phyloP scores from a whole-genome alignment of 1,140 invertebrate species.

The Tetragonula clypearis region DNA sequence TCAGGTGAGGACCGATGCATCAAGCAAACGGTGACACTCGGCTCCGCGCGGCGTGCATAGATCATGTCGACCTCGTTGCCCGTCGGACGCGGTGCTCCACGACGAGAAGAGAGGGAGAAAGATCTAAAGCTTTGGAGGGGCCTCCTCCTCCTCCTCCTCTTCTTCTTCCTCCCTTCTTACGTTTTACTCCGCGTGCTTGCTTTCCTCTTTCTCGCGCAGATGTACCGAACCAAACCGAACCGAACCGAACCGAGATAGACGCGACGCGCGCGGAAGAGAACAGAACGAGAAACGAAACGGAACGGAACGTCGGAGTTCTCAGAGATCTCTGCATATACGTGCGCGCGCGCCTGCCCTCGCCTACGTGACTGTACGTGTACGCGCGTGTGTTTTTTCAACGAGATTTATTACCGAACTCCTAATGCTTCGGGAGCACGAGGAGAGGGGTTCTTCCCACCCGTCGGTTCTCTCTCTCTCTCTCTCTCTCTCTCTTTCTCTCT shows the following conservation, averaged over 20 bases:
- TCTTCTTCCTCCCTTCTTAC: conserved; percentile 6
- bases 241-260: neutral
- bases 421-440: conserved; percentile 70
- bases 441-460: conserved; percentile 48
- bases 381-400: conserved; percentile 78
- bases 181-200: conserved; percentile 4
- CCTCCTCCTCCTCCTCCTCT: no score
- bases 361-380: conserved; percentile 40
- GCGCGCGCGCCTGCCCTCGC: conserved; percentile 31
- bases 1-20: conserved; percentile 71
- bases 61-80: conserved; percentile 73
- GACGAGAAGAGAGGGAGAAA: conserved; percentile 47
- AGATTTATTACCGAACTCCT: conserved; percentile 81
- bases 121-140: conserved; percentile 56
- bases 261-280: conserved; percentile 61
- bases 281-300: conserved; percentile 61
- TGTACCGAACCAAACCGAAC: conserved; percentile 51
- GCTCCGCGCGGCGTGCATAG: conserved; percentile 70
- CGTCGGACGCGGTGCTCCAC: conserved; percentile 46
- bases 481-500: neutral
- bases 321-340: conserved; percentile 52
- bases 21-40: conserved; percentile 69
- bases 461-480: conserved; percentile 4
- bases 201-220: conserved; percentile 63
- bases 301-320: conserved; percentile 48